Conservation (phyloP, 2,888 invertebrate species). For the Cenopis cana region DNA sequence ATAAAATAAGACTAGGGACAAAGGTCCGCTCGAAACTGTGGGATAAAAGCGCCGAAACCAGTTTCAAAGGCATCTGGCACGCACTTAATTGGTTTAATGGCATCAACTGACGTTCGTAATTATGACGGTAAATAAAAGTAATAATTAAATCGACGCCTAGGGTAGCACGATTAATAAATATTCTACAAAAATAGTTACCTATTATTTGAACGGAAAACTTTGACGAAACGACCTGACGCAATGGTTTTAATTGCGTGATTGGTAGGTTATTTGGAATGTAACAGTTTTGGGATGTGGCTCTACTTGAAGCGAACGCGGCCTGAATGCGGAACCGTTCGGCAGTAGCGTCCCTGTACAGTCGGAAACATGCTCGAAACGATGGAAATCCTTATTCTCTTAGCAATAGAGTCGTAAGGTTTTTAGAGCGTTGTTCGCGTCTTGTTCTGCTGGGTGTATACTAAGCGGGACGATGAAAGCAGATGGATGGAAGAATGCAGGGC, state of each 20-base stretch:
- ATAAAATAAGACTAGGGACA: conserved; percentile 58
- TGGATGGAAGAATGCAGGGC: conserved; percentile 37
- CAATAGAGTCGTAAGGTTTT: neutral
- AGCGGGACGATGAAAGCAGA: conserved; percentile 36
- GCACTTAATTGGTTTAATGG: conserved; percentile 75
- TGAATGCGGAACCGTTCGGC: conserved; percentile 24
- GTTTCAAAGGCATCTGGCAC: conserved; percentile 79
- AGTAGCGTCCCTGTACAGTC: conserved; percentile 1
- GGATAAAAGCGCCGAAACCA: conserved; percentile 76
- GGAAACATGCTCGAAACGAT: neutral
- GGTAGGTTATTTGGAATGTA: neutral
- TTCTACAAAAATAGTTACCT: neutral
- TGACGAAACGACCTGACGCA: conserved; percentile 20
- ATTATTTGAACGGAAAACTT: neutral
- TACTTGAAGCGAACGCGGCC: conserved; percentile 1
- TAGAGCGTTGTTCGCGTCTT: neutral
- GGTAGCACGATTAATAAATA: neutral
- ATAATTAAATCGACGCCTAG: conserved; percentile 25
- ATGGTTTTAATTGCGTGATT: conserved; percentile 20
- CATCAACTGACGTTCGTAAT: conserved; percentile 72
- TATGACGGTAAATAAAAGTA: conserved; percentile 52
- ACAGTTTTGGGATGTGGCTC: neutral
- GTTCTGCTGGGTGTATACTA: conserved; percentile 5
- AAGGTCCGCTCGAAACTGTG: conserved; percentile 61
- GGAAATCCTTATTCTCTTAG: neutral